Evolutionary conservation across 2,797 vertebrate species (phyloP).

Genomic region (Liparis tanakae): DNA sequence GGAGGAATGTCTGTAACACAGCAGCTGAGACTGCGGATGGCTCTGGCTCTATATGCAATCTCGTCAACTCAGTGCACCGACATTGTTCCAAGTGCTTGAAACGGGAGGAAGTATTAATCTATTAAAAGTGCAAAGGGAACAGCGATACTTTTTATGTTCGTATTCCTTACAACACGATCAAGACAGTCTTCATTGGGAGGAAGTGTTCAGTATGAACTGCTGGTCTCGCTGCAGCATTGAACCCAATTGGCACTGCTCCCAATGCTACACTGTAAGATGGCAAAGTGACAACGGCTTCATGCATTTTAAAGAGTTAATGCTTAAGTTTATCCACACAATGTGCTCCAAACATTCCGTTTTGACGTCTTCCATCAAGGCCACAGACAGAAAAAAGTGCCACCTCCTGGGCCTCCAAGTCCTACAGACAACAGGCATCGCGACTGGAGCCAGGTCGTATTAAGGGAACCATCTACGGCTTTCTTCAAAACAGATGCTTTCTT

Average conservation of each 20-base stretch:
- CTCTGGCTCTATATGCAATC: constrained; percentile 14
- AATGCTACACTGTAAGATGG: not conserved
- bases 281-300: not conserved
- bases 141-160: not conserved
- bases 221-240: not conserved
- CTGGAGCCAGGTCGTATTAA: constrained; percentile 17
- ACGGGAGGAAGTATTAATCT: not conserved
- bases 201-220: not conserved
- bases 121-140: not conserved
- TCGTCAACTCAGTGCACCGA: constrained; percentile 5
- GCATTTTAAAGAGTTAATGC: not conserved
- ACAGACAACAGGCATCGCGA: constrained; percentile 21
- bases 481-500: constrained; percentile 41
- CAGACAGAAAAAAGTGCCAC: constrained; percentile 18
- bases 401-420: constrained; percentile 10
- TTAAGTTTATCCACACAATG: not conserved
- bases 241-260: not conserved
- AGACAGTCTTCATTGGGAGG: not conserved
- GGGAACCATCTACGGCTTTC: constrained; percentile 22
- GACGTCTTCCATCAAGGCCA: not conserved
- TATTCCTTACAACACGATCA: constrained; percentile 2
- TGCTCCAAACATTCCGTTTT: not conserved
- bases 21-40: constrained; percentile 47
- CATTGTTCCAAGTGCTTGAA: constrained; percentile 6
- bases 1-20: constrained; percentile 70